A percentile compares a stretch with the other conserved stretches of the same genome.
Evolutionary conservation across 2,797 vertebrate genomes (phyloP).

Genomic region (Emys orbicularis): DNA sequence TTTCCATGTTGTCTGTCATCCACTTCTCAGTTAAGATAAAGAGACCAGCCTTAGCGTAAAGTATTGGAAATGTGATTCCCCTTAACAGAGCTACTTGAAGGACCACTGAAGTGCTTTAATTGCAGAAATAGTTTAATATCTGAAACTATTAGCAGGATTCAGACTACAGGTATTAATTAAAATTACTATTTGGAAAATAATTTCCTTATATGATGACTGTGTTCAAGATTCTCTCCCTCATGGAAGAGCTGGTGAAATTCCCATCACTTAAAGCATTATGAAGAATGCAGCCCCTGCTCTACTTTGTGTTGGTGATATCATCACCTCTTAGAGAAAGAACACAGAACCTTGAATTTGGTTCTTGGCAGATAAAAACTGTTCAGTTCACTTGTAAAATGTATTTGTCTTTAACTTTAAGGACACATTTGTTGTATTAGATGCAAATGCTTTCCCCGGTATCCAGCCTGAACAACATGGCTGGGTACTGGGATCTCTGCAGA

Average conservation of each 20-base stretch:
- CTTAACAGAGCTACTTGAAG: background rate
- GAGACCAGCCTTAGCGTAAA: background rate
- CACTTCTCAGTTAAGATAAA: background rate
- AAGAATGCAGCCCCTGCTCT: slow-evolving; percentile 56
- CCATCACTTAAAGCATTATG: slow-evolving; percentile 17
- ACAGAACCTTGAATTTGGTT: background rate
- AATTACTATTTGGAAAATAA: slow-evolving; percentile 32
- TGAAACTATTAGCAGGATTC: slow-evolving; percentile 8
- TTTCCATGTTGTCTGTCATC: background rate
- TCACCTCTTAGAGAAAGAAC: slow-evolving; percentile 30
- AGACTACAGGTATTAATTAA: rapidly evolving
- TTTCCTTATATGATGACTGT: background rate
- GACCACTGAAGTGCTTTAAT: background rate
- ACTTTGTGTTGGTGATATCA: slow-evolving; percentile 61
- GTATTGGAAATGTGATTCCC: background rate
- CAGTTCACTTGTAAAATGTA: slow-evolving; percentile 35
- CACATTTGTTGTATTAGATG: background rate
- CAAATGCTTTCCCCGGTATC: background rate
- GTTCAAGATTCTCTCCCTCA: slow-evolving; percentile 42
- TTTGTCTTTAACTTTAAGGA: background rate
- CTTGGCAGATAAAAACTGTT: slow-evolving; percentile 39
- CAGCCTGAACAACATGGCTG: background rate
- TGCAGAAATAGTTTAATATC: background rate
- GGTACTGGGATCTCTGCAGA: background rate
- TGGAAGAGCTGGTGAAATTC: slow-evolving; percentile 37